These are phyloP conservation scores for Tragelaphus buxtoni DNA, from an alignment of 2,113 vertebrate genomes.

Conservation along the genomic window DNA sequence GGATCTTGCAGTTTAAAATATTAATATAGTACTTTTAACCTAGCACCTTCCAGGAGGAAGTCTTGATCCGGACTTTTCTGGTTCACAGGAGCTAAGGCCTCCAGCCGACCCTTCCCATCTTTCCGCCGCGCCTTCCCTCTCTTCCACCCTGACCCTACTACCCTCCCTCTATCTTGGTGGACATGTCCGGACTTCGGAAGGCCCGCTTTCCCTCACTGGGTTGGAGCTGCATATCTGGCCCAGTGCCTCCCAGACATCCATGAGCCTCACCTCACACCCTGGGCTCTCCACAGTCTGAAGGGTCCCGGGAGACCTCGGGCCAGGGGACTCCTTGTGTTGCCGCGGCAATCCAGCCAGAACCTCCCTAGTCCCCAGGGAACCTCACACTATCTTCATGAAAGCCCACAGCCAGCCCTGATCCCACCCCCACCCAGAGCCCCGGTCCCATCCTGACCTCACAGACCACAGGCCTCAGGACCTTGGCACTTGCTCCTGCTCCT, in stretches of 20 bases:
- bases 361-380: neutral
- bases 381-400: neutral
- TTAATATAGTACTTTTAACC: neutral
- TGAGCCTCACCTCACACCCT: neutral
- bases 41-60: neutral
- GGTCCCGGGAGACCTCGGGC: fast-evolving
- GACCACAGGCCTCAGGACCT: neutral
- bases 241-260: neutral
- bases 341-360: neutral
- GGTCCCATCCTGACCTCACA: neutral
- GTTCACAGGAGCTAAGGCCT: neutral
- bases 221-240: neutral
- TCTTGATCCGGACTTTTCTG: neutral
- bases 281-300: neutral
- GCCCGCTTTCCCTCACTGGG: no score
- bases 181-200: neutral
- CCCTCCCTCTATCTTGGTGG: neutral
- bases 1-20: neutral
- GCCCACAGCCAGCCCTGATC: no score
- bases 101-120: neutral
- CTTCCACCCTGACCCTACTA: neutral
- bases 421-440: neutral
- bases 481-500: neutral
- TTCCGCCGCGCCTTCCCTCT: neutral
- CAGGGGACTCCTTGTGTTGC: neutral